Conservation (phyloP, 37 sponge, comb jelly and placozoan species). For the Amphimedon queenslandica region DNA sequence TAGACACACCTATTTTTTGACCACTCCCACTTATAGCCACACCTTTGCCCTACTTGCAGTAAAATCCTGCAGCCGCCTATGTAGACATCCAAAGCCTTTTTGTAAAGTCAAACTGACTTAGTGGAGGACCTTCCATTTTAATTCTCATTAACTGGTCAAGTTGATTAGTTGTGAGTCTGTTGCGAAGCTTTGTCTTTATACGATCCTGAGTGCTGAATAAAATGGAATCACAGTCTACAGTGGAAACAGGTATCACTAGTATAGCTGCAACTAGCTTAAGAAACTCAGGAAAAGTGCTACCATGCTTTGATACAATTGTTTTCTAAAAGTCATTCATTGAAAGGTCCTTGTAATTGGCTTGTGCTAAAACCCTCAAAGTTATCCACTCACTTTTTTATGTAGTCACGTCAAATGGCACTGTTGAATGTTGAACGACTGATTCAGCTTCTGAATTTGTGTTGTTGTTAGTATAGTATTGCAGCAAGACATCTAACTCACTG, state of each 20-base stretch:
- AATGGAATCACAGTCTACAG: neutral
- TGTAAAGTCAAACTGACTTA: neutral
- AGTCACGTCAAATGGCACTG: neutral
- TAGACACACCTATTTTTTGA: too few relatives aligned
- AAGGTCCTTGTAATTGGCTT: neutral
- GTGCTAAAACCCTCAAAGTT: neutral
- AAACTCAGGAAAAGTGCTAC: neutral
- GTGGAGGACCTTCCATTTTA: neutral
- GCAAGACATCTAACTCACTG: neutral
- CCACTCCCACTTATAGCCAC: too few relatives aligned
- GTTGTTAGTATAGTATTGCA: neutral
- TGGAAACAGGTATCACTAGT: neutral
- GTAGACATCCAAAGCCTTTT: too few relatives aligned
- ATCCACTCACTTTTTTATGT: neutral
- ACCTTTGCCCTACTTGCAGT: too few relatives aligned
- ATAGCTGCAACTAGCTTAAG: neutral
- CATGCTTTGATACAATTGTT: neutral
- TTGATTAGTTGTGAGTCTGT: neutral
- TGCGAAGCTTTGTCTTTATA: neutral
- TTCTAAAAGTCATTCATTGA: neutral
- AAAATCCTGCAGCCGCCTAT: too few relatives aligned
- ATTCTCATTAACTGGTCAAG: neutral
- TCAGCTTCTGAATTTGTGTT: too few relatives aligned
- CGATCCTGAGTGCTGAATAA: neutral
- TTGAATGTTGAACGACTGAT: too few relatives aligned